These are phyloP conservation scores for Thryonomys swinderianus DNA, from an alignment of 2,113 vertebrate genomes.

Conservation along the genomic window DNA sequence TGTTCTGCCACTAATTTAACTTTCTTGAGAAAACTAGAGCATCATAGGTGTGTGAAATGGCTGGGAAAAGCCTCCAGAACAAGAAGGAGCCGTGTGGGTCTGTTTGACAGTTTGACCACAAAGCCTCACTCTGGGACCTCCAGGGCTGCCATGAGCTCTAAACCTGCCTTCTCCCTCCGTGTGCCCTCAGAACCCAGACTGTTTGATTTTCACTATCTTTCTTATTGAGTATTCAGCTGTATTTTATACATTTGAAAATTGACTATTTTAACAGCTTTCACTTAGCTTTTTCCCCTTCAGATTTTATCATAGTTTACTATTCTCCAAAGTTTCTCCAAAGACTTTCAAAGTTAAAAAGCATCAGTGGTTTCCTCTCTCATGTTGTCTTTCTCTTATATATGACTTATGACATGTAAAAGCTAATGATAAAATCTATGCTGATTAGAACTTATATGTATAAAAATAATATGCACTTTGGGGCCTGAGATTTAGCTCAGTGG, in stretches of 20 bases:
- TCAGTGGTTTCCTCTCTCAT: neutral
- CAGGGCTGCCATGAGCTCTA: too few relatives aligned
- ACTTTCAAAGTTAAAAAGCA: neutral
- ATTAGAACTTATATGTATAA: neutral
- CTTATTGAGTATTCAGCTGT: neutral
- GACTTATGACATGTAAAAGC: neutral
- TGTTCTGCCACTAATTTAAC: neutral
- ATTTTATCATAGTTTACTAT: neutral
- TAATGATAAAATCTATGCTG: neutral
- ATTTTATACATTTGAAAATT: neutral
- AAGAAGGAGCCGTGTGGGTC: neutral
- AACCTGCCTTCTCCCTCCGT: neutral
- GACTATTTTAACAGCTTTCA: neutral
- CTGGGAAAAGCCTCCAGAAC: neutral
- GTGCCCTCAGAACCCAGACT: neutral
- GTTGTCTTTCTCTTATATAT: neutral
- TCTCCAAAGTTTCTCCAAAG: neutral
- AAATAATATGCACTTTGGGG: neutral
- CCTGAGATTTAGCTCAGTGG: too few relatives aligned
- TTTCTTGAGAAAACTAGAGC: neutral
- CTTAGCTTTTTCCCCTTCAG: neutral
- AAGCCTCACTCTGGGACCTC: too few relatives aligned
- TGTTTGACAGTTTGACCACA: neutral
- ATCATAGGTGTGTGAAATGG: neutral
- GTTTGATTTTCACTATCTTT: neutral